Conservation (phyloP, 2,888 invertebrate genomes). For the Nomada ruficornis region DNA sequence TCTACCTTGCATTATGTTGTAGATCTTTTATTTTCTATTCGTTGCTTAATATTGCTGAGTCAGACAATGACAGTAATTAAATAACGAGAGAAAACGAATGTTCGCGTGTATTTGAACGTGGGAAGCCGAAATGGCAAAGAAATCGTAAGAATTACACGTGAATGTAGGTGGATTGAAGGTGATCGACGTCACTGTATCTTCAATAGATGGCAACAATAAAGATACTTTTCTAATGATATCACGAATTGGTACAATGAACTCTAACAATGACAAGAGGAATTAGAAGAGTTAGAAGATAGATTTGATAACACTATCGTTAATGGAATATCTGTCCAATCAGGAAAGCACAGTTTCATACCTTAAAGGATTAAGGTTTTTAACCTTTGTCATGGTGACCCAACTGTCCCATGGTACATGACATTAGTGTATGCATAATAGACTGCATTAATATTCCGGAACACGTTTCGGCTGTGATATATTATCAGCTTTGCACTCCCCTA, state of each 20-base stretch:
- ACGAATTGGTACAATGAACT: no score
- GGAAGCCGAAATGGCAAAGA: no score
- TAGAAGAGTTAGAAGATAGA: not conserved
- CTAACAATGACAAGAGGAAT: no score
- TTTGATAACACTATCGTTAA: not conserved
- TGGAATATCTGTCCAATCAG: not conserved
- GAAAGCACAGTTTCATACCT: not conserved
- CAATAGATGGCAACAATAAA: no score
- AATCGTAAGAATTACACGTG: no score
- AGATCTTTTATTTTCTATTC: no score
- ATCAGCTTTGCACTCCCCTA: conserved; percentile 71
- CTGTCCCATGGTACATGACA: not conserved
- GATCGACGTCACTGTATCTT: not conserved
- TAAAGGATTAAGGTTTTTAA: not conserved
- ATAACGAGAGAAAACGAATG: not conserved
- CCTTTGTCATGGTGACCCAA: not conserved
- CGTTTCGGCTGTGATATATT: conserved; percentile 68
- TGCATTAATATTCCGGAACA: conserved; percentile 71
- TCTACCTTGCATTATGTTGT: no score
- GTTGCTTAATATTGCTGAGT: no score
- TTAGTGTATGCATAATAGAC: conserved; percentile 58
- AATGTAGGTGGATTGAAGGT: not conserved
- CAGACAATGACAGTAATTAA: no score
- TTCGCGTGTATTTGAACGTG: not conserved
- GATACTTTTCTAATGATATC: no score